Base-by-base conservation (phyloP, 2,888 invertebrate genomes). In the Troglohyphantes excavatus region DNA sequence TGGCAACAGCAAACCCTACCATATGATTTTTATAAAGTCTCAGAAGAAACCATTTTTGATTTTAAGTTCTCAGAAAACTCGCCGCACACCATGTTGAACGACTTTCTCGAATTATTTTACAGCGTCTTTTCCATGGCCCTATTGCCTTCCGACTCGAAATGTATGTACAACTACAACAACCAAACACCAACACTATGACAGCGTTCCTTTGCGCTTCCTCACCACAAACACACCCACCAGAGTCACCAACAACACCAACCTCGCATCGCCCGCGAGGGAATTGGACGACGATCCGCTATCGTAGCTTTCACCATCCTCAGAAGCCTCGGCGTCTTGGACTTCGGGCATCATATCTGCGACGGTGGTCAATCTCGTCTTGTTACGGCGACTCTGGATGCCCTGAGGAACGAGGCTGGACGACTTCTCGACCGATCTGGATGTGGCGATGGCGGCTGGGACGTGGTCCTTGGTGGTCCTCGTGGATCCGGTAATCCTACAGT, bases 161-260 rank as follows among this genome's bases (percentile, higher is more conserved):
- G n/a, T n/a, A 39, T 39, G 3, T 13, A 39, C 1, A 39, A 13
- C 13, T 13, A 7, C 39, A 39, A 7, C 7, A 39, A 39, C 7
- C 39, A 11, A 7, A 39, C 39, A 0, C 9, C 7, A 26, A 61
- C 7, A 5, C 33, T 82, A 82, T 27, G 27, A 11, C 21, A 27
- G 27, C 43, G 82, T 82, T 29, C 70, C 82, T 61, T 82, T 72
- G 21, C 82, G 72, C n/a, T n/a, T 39, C 26, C 82, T 70, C 29
- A 61, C 72, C n/a, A 72, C 23, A 39, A 72, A 72, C 9, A 72
- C 19, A 26, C 70, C 61, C 72, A 53, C 13, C 26, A 82, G 23
- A 33, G 72, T 33, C 29, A 72, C 61, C 7, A 59, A 82, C 21
- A 72, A 13, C 23, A 59, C 33, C 39, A 70, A 39, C 23, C 33